Evolutionary conservation across 2,113 vertebrate species (phyloP).

Genomic region (Ophiodon elongatus): DNA sequence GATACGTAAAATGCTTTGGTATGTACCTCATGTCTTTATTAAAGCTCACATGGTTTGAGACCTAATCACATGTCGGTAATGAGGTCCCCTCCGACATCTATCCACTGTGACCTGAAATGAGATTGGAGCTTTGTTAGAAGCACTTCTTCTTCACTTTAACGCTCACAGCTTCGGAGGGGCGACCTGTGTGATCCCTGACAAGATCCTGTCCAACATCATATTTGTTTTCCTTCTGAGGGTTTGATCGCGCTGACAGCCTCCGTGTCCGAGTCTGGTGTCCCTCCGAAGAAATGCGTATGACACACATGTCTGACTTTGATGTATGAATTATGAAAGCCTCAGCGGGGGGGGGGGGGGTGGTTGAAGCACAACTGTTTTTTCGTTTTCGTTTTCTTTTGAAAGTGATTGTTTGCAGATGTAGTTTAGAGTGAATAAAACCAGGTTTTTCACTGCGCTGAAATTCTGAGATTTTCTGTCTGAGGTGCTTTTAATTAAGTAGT

Average conservation of each 20-base stretch:
- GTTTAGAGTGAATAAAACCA: neutral
- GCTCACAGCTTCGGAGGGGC: conserved; percentile 19
- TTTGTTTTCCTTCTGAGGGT: conserved; percentile 38
- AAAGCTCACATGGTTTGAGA: neutral
- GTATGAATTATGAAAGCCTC: conserved; percentile 47
- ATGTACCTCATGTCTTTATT: neutral
- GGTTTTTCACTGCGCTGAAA: neutral
- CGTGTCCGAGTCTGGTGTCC: neutral
- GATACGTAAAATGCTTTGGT: neutral
- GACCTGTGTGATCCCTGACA: conserved; percentile 52
- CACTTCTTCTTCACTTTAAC: neutral
- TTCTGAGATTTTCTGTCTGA: neutral
- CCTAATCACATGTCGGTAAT: conserved; percentile 14
- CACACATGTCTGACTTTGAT: neutral
- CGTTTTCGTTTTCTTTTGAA: neutral
- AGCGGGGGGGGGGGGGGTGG: conserved; percentile 14
- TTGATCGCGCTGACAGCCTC: conserved; percentile 51
- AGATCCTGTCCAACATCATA: conserved; percentile 37
- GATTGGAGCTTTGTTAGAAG: neutral
- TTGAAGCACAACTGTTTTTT: neutral
- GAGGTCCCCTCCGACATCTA: conserved; percentile 2
- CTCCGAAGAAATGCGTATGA: conserved; percentile 1
- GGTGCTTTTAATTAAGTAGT: neutral
- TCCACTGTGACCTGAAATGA: conserved; percentile 15
- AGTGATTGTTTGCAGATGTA: neutral